Evolutionary conservation across 1,140 invertebrate genomes (phyloP), one percentile per base, ranked within the genome.

Genomic region (Nomia melanderi): DNA sequence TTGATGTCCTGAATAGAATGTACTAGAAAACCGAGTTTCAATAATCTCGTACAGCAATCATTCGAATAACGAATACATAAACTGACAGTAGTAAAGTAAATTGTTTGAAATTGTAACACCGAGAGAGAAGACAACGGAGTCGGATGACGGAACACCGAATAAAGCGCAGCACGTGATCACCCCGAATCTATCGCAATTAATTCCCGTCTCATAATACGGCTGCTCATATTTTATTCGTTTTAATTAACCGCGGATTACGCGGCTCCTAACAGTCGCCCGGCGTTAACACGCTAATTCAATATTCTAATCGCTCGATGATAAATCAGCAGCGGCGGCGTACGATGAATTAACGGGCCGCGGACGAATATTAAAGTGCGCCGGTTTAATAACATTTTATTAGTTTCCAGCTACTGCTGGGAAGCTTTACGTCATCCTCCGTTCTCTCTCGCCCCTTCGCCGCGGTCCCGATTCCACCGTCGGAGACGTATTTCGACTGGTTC

Each of bases 371-470:
- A 74, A 66, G 27, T 66, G 27, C 50, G 6, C 7, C 11, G 14
- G 36, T 14, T 74, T 75, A 75, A 75, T 44, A 75, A 57, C 50
- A 56, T 75, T 75, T 75, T 75, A 75, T 75, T 67, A 75, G 63
- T 67, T 64, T n/a, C 25, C 33, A 29, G 47, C 31, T 39, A 25
- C 14, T 14, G 9, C 2, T 4, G 20, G n/a, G 9, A 23, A 23
- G 33, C 20, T n/a, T 27, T 25, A 11, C 17, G 2, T 39, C 0
- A 6, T 25, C 2, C n/a, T 63, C 12, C 11, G 2, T 12, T 17
- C 3, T 14, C 53, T 0, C 53, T 3, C 23, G 23, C n/a, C 23
- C 23, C 11, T 25, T 54, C 20, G 25, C 14, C 23, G n/a, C 17
- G 20, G n/a, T 29, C 23, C 39, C 14, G 0, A 7, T 23, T 23